Evolutionary conservation across 2,888 invertebrate genomes (phyloP), one percentile per base, ranked within the genome.

Genomic region (Apantesis nais): DNA sequence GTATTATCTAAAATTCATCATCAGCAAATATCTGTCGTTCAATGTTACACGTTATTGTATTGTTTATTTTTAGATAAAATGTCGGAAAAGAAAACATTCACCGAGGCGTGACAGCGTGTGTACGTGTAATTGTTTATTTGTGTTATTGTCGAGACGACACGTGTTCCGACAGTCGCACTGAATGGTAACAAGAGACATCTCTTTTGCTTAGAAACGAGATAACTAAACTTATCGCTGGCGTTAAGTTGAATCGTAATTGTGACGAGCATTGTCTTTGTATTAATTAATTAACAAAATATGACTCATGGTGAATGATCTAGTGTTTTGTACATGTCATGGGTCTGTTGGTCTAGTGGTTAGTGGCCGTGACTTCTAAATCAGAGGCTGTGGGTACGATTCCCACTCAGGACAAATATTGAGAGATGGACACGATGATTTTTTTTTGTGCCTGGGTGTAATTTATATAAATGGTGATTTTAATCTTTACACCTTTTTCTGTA

Each of bases 131-230:
- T 58, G 58, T 29, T 58, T 55, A 14, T 55, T 14, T 58, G 8
- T 58, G 58, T 58, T 29, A 58, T 29, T 29, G 58, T 55, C 22
- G 7, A 11, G 55, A 25, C 1, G 66, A 55, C 55, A 58, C 66
- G 58, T 58, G 66, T 66, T 14, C 5, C 37, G 31, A 37, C 58
- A 29, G 19, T 11, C 5, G 29, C 22, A 11, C 37, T 58, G 39
- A 22, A 39, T 58, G 19, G 39, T 25, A 39, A 58, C 29, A 39
- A 55, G 16, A 19, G 22, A n/a, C 34, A 29, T 37, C 34, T 25
- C 29, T 16, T 29, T 37, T 25, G 39, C 58, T 58, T 58, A 39
- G 66, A 4, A 41, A 66, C 58, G 39, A 58, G 39, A 64, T 64
- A 48, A 64, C 7, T 64, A 11, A 1, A 5, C 64, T 64, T 34